Base-by-base conservation (phyloP, 2,888 invertebrate species). In the Glyphotaelius pellucidus region DNA sequence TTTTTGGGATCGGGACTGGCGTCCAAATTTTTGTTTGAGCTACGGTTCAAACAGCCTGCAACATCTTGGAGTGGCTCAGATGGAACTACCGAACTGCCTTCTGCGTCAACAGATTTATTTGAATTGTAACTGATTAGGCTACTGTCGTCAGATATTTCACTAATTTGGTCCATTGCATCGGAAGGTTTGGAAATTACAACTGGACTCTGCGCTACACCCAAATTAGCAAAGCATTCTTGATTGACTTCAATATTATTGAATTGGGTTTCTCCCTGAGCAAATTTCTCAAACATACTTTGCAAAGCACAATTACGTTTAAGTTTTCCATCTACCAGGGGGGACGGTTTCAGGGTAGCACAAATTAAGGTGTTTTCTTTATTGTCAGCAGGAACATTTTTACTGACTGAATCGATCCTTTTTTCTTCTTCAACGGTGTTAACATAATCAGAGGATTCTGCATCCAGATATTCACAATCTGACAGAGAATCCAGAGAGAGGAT, bases 271-370 rank as follows among this genome's bases (percentile, higher is more conserved):
- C 67, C 67, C 4, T 31, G 25, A 19, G 67, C 30, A 67, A 67
- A 52, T 32, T 79, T 30, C 12, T 88, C 52, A 67, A 88, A 88
- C 88, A 88, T 88, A 12, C 67, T 88, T 67, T 88, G 88, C 88
- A 88, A 52, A 19, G 35, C 52, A 67, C 88, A 88, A 67, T 88
- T 88, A 52, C 88, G 47, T 67, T 88, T 52, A 30, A 88, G 30
- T 67, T 88, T 88, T 67, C 32, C 30, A 9, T 88, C 32, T n/a
- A 11, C 42, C 32, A 35, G 15, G 30, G 38, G 5, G 47, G 42
- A 9, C 47, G 86, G 25, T 15, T 32, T 15, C 11, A n/a, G 30
- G 47, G n/a, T n/a, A 25, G 86, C 86, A 38, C 35, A 15, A 35
- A 25, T 31, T 4, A 35, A 32, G 19, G 32, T 4, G 35, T 19